Evolutionary conservation across 1,140 invertebrate species (phyloP), one percentile per base, ranked within the genome.

Genomic region (Leptopilina clavipes): DNA sequence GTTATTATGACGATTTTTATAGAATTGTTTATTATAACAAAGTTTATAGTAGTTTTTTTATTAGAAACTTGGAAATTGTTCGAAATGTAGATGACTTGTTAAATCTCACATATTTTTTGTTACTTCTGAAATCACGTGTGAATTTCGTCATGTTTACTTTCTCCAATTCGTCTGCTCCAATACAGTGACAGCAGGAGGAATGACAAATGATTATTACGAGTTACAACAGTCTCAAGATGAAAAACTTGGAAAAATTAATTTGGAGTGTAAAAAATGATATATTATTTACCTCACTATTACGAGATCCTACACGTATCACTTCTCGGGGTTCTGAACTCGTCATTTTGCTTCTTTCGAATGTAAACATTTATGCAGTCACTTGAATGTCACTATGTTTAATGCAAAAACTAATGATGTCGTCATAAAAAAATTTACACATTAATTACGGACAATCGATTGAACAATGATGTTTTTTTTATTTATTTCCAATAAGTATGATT

Each of bases 211-310:
- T 40, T 6, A 40, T 40, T 11, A 5, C 31, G 22, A n/a, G 9
- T 72, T 17, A 14, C 22, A 72, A 19, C 18, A 1, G 37, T 76
- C 48, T 5, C 25, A 5, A 48, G 54, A 8, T 12, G 40, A 48
- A 80, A 78, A 78, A 73, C 37, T 54, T n/a, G n/a, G n/a, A n/a
- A n/a, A n/a, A n/a, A n/a, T n/a, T n/a, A n/a, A n/a, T n/a, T 76
- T 74, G 76, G 75, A 80, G 71, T 81, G 75, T 79, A 79, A 77
- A 70, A 76, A 76, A 77, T 76, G 45, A 77, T 79, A 77, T 79
- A 14, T 75, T 17, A 88, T 85, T 89, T 89, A 93, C 93, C 90
- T 94, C 93, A 84, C 93, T 94, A 90, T 94, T 94, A 73, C 93
- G 90, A 65, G 93, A 94, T 9, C 93, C 93, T 75, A 94, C 93